phyloP scores from a whole-genome alignment of 1,140 invertebrate species.

The Trinorchestia longiramus region DNA sequence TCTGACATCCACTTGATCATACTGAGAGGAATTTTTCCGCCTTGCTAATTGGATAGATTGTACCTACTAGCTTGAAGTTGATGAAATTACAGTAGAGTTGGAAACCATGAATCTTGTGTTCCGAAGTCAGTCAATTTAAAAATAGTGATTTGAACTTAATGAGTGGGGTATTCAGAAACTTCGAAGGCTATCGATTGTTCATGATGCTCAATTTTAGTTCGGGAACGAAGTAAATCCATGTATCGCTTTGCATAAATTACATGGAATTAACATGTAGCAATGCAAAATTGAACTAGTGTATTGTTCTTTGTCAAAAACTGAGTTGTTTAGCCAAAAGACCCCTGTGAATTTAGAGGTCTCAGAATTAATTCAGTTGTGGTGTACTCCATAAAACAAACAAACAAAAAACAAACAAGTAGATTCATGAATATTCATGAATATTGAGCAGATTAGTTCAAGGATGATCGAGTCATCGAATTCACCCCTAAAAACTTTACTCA shows the following conservation, averaged over 20 bases:
- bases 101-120: neutral
- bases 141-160: neutral
- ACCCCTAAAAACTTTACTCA: too few relatives aligned
- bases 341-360: neutral
- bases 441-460: too few relatives aligned
- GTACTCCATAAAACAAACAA: neutral
- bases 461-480: too few relatives aligned
- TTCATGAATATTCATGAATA: neutral
- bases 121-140: neutral
- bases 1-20: neutral
- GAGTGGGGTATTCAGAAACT: neutral
- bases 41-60: neutral
- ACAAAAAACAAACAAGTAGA: neutral
- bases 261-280: neutral
- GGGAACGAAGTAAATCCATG: neutral
- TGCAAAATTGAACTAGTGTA: too few relatives aligned
- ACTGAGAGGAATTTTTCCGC: neutral
- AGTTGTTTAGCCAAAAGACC: neutral
- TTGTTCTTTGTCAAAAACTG: neutral
- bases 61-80: neutral
- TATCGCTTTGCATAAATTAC: neutral
- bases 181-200: neutral
- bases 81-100: neutral
- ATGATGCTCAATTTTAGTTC: neutral
- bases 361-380: neutral